Conservation (phyloP, 2,113 vertebrate genomes). For the Oreochromis spilurus region DNA sequence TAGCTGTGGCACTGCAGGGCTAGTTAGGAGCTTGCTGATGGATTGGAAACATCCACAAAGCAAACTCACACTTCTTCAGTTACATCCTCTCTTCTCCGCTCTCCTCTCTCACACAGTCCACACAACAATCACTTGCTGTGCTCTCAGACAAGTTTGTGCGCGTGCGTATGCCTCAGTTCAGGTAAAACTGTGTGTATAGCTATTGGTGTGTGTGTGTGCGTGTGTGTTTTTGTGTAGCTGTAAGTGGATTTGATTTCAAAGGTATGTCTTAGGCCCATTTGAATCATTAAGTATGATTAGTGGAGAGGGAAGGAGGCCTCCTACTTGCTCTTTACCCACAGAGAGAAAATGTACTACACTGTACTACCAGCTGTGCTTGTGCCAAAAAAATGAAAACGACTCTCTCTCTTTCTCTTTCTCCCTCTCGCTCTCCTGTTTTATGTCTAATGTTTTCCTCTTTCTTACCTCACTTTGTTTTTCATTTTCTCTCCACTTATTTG, state of each 20-base stretch:
- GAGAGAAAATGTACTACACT: conserved; percentile 41
- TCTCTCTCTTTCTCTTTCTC: background rate
- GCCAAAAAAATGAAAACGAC: conserved; percentile 7
- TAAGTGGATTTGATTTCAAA: conserved; percentile 74
- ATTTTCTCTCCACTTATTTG: background rate
- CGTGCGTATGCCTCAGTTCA: background rate
- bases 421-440: background rate
- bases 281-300: conserved; percentile 74
- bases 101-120: background rate
- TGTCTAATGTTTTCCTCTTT: background rate
- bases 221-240: conserved; percentile 16
- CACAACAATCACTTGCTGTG: conserved; percentile 11
- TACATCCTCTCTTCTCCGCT: background rate
- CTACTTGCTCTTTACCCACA: conserved; percentile 34
- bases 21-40: conserved; percentile 56
- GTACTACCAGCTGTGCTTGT: conserved; percentile 13
- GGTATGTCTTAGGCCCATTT: conserved; percentile 66
- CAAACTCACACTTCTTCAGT: conserved; percentile 47
- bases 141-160: background rate
- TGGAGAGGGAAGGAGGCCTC: conserved; percentile 39
- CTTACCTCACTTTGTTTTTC: background rate
- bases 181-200: background rate
- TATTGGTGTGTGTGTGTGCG: background rate
- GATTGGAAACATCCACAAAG: conserved; percentile 58
- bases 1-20: conserved; percentile 32